Percentiles rank a stretch among this genome's conserved stretches.
phyloP scores from a whole-genome alignment of 2,113 vertebrate genomes.

The Tapirus terrestris region DNA sequence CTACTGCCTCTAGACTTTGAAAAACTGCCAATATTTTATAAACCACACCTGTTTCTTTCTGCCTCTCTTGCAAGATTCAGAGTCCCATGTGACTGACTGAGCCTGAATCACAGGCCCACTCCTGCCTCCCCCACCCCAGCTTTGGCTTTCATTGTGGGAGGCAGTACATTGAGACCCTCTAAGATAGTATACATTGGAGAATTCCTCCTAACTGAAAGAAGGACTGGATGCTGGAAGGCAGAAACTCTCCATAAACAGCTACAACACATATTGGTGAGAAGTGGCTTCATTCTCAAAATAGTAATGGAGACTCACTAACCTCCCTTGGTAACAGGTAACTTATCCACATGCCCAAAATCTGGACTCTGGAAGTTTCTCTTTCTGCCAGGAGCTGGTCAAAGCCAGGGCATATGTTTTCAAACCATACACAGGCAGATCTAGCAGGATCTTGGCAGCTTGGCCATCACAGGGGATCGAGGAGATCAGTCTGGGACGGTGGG shows the following conservation, averaged over 20 bases:
- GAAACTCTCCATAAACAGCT: not conserved
- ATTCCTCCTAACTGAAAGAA: not conserved
- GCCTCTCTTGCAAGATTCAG: not conserved
- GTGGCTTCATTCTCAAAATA: not conserved
- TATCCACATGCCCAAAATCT: not conserved
- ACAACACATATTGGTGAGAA: not conserved
- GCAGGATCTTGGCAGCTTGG: too few relatives aligned
- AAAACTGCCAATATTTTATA: slow-evolving; percentile 23
- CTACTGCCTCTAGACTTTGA: not conserved
- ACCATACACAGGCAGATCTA: not conserved
- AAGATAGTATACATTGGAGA: not conserved
- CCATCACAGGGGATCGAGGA: not conserved
- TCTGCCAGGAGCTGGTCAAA: not conserved
- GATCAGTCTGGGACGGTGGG: not conserved
- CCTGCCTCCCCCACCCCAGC: not conserved
- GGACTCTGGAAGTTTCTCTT: not conserved
- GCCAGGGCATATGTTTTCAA: not conserved
- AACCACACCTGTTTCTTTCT: not conserved
- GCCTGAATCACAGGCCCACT: not conserved
- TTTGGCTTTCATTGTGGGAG: not conserved
- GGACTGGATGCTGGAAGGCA: not conserved
- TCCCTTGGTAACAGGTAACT: not conserved
- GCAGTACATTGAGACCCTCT: accelerated
- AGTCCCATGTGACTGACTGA: not conserved
- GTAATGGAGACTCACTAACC: not conserved